phyloP scores from a whole-genome alignment of 2,797 vertebrate species.

The Pseudochirops corinnae region DNA sequence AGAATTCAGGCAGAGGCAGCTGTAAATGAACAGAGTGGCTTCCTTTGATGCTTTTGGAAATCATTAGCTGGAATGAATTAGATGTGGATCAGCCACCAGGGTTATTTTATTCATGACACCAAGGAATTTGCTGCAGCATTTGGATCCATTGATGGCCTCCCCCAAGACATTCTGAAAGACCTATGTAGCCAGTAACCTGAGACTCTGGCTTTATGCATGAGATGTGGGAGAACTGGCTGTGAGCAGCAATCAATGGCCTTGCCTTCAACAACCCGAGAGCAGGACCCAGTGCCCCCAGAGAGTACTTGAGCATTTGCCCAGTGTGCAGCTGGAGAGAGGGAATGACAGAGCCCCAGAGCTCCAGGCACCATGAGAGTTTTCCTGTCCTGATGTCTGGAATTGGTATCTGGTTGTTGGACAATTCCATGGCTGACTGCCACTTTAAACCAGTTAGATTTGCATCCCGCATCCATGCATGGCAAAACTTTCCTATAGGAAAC shows the following conservation, averaged over 20 bases:
- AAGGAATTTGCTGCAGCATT: conserved; percentile 32
- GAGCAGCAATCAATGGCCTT: background rate
- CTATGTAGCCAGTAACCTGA: conserved; percentile 34
- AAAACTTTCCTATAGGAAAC: background rate
- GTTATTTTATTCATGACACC: conserved; percentile 63
- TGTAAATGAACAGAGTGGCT: conserved; percentile 73
- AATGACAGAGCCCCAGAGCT: background rate
- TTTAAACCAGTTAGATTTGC: background rate
- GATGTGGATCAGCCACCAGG: conserved; percentile 63
- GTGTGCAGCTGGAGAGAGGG: background rate
- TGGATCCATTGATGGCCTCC: conserved; percentile 29
- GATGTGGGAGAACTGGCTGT: conserved; percentile 23
- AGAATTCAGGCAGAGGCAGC: conserved; percentile 64
- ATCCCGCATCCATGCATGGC: background rate
- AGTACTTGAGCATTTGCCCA: conserved; percentile 19
- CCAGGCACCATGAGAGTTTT: background rate
- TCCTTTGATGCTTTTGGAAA: conserved; percentile 50
- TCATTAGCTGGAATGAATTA: conserved; percentile 68
- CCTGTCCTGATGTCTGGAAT: background rate
- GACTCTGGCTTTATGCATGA: conserved; percentile 5
- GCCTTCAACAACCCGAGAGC: background rate
- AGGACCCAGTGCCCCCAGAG: background rate
- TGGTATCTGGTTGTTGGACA: background rate
- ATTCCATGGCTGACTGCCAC: background rate
- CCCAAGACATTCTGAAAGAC: conserved; percentile 48